phyloP scores from a whole-genome alignment of 2,888 invertebrate genomes.

The Trichopria drosophilae region DNA sequence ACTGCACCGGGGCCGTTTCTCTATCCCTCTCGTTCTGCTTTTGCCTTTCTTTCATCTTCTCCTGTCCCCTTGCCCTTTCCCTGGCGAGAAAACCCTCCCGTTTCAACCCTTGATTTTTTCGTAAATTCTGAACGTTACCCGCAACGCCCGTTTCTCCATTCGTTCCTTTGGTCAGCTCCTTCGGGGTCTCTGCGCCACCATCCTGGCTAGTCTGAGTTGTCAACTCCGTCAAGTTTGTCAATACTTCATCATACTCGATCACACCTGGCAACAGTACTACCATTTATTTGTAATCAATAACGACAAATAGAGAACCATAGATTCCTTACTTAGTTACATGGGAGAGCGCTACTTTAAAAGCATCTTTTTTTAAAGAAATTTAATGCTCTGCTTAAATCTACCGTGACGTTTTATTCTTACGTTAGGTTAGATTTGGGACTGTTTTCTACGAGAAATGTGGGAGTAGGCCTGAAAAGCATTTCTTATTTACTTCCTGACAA shows the following conservation, averaged over 20 bases:
- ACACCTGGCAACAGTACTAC: slow-evolving; percentile 43
- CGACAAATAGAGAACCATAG: too few species aligned
- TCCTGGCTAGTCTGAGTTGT: slow-evolving; percentile 48
- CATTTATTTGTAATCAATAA: too few species aligned
- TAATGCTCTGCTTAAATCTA: too few species aligned
- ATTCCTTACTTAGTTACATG: too few species aligned
- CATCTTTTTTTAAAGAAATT: too few species aligned
- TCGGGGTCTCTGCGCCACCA: slow-evolving; percentile 38
- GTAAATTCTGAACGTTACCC: slow-evolving; percentile 56
- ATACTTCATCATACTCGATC: slow-evolving; percentile 54
- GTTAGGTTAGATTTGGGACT: too few species aligned
- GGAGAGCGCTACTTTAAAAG: too few species aligned
- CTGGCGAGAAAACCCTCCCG: slow-evolving; percentile 53
- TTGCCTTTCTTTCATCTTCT: slow-evolving; percentile 47
- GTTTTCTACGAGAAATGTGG: too few species aligned
- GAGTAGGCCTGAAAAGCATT: too few species aligned
- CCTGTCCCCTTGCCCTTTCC: slow-evolving; percentile 47
- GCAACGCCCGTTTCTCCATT: slow-evolving; percentile 57
- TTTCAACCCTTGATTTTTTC: slow-evolving; percentile 52
- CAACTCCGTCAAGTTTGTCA: slow-evolving; percentile 52
- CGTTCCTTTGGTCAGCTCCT: slow-evolving; percentile 52
- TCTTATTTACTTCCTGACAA: too few species aligned
- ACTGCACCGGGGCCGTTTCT: slow-evolving; percentile 37
- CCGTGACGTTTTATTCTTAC: too few species aligned
- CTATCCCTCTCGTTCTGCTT: slow-evolving; percentile 49